Percentiles rank a stretch among this genome's conserved stretches.
Conservation (phyloP, 2,888 invertebrate species). For the Eristalis intricaria region DNA sequence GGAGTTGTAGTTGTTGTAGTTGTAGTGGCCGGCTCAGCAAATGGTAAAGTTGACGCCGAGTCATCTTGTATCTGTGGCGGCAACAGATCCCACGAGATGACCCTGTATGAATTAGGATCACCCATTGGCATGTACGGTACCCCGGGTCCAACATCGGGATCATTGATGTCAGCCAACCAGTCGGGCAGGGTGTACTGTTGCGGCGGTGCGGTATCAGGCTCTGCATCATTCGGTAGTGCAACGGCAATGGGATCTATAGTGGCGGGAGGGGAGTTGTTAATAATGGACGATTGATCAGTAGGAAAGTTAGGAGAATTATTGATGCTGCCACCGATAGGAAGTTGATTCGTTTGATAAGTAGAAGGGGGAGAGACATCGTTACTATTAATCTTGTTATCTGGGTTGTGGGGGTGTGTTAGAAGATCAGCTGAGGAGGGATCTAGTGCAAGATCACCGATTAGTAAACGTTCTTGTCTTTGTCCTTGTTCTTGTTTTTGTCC, state of each 20-base stretch:
- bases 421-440: constrained; percentile 48
- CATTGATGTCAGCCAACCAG: constrained; percentile 79
- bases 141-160: constrained; percentile 79
- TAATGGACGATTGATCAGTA: constrained; percentile 74
- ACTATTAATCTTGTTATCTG: constrained; percentile 29
- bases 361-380: constrained; percentile 23
- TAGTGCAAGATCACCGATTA: constrained; percentile 59
- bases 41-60: constrained; percentile 54
- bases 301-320: constrained; percentile 75
- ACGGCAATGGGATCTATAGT: constrained; percentile 80
- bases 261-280: constrained; percentile 77
- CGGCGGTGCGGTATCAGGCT: constrained; percentile 2
- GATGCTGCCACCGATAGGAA: constrained; percentile 73
- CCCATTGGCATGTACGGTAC: constrained; percentile 76
- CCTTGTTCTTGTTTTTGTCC: constrained; percentile 35
- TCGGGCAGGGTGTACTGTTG: constrained; percentile 75
- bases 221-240: constrained; percentile 75
- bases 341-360: constrained; percentile 38
- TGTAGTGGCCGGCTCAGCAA: constrained; percentile 16
- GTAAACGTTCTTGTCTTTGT: constrained; percentile 51
- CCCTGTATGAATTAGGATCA: constrained; percentile 73
- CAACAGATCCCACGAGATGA: constrained; percentile 79
- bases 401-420: constrained; percentile 26
- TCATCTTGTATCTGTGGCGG: constrained; percentile 74
- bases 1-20: constrained; percentile 54